Conservation (phyloP, 2,888 invertebrate species). For the Lathronympha strigana region DNA sequence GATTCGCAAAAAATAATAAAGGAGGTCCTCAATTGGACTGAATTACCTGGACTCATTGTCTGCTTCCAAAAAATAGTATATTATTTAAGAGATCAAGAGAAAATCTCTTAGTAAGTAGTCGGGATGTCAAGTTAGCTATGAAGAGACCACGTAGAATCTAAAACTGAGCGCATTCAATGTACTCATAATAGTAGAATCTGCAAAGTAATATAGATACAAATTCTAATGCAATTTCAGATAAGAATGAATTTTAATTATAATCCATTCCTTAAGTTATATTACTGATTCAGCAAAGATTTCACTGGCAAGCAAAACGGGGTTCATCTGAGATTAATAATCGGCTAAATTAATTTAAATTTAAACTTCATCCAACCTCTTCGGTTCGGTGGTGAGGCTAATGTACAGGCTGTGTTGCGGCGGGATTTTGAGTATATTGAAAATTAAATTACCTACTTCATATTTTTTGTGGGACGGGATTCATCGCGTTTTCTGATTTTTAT, state of each 20-base stretch:
- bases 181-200: no score
- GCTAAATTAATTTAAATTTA: conserved; percentile 77
- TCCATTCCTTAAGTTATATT: conserved; percentile 34
- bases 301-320: conserved; percentile 60
- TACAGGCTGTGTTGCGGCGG: conserved; percentile 56
- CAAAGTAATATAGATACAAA: conserved; percentile 9
- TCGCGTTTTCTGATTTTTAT: not conserved
- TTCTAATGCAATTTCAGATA: conserved; percentile 11
- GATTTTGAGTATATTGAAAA: conserved; percentile 5
- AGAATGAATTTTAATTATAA: conserved; percentile 36
- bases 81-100: no score
- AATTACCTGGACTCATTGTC: no score
- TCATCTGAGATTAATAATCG: conserved; percentile 81
- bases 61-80: no score
- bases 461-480: not conserved
- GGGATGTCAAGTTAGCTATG: no score
- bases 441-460: not conserved
- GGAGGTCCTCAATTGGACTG: no score
- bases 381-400: conserved; percentile 56
- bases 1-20: not conserved
- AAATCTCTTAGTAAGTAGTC: no score
- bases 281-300: conserved; percentile 51
- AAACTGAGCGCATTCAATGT: no score
- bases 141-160: no score
- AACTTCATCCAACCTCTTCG: conserved; percentile 71